These are phyloP conservation scores for Periphyllus acericola DNA, from an alignment of 2,888 invertebrate genomes.

Conservation along the genomic window DNA sequence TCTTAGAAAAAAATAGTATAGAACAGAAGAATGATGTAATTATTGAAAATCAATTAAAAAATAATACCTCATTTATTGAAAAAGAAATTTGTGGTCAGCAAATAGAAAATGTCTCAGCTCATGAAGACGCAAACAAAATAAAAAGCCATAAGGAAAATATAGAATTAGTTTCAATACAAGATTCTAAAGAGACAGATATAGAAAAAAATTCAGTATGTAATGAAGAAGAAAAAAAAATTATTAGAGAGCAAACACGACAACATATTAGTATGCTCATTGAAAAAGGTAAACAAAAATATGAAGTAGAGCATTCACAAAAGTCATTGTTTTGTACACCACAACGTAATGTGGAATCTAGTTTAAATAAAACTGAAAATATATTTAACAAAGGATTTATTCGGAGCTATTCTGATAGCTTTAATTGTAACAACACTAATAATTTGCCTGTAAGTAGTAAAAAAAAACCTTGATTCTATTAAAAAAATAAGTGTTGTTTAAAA, in stretches of 20 bases:
- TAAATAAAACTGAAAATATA: conserved; percentile 2
- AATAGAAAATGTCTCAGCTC: neutral
- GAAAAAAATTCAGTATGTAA: conserved; percentile 18
- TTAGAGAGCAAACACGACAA: conserved; percentile 47
- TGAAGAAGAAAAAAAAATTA: conserved; percentile 47
- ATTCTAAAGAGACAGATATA: neutral
- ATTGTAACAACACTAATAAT: neutral
- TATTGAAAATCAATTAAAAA: neutral
- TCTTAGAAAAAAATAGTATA: neutral
- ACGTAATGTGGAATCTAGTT: neutral
- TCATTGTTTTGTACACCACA: conserved; percentile 23
- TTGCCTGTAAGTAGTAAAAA: conserved; percentile 1
- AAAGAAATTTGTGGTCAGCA: neutral
- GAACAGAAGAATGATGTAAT: neutral
- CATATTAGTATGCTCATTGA: conserved; percentile 38
- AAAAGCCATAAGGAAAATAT: neutral
- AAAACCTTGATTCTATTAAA: neutral
- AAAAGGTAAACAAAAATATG: neutral
- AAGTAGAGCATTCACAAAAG: neutral
- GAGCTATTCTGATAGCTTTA: neutral
- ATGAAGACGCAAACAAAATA: neutral
- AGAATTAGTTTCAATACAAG: neutral
- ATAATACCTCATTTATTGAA: neutral
- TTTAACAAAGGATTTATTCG: conserved; percentile 30
- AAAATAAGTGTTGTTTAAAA: neutral